Percentiles rank a stretch among this genome's conserved stretches.
Evolutionary conservation across 2,888 invertebrate species (phyloP).

Genomic region (Lasiommata megera): DNA sequence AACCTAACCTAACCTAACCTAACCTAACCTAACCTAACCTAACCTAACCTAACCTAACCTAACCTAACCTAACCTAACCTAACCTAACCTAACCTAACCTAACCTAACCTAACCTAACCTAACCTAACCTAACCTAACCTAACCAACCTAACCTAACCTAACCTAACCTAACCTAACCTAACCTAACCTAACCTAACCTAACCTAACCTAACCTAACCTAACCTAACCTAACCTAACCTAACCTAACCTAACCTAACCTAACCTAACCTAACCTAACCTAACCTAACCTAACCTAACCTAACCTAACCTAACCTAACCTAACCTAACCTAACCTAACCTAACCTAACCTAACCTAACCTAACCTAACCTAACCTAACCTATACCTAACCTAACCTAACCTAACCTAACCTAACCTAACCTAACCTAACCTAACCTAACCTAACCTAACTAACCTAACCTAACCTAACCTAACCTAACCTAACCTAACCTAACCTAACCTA

Average conservation of each 20-base stretch:
- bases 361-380: slow-evolving; percentile 4
- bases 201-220: too few relatives aligned
- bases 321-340: slow-evolving; percentile 12
- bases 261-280: slow-evolving; percentile 16
- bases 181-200: too few relatives aligned
- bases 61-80: background rate
- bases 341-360: slow-evolving; percentile 9
- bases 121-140: too few relatives aligned
- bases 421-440: slow-evolving; percentile 13
- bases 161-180: too few relatives aligned
- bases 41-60: background rate
- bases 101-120: too few relatives aligned
- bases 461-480: background rate
- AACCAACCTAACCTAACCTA: too few relatives aligned
- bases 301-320: slow-evolving; percentile 6
- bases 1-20: background rate
- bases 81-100: too few relatives aligned
- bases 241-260: too few relatives aligned
- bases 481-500: slow-evolving; percentile 8
- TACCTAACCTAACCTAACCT: slow-evolving; percentile 2
- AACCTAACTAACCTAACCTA: slow-evolving; percentile 5
- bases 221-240: too few relatives aligned
- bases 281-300: slow-evolving; percentile 10
- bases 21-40: background rate
- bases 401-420: slow-evolving; percentile 13